A percentile compares a stretch with the other conserved stretches of the same genome.
phyloP scores from a whole-genome alignment of 2,888 invertebrate species.

The Blastobasis adustella region DNA sequence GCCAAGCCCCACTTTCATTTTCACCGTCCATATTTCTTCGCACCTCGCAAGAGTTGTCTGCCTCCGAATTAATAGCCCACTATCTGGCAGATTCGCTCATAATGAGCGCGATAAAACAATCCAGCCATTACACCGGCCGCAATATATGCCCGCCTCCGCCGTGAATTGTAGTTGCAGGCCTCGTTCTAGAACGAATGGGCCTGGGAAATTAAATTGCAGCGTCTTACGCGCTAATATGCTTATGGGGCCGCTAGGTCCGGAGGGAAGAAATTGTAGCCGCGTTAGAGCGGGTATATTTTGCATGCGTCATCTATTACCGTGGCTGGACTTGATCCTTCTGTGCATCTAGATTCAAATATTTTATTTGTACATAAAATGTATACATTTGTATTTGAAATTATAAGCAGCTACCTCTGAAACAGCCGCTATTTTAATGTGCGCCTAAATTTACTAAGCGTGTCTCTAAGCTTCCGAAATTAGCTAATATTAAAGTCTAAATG shows the following conservation, averaged over 20 bases:
- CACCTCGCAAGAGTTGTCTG: slow-evolving; percentile 7
- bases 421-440: no score
- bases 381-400: no score
- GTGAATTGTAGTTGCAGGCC: slow-evolving; percentile 42
- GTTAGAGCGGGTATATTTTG: no score
- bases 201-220: slow-evolving; percentile 39
- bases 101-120: slow-evolving; percentile 69
- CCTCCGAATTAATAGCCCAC: slow-evolving; percentile 40
- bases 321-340: no score
- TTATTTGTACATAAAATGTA: no score
- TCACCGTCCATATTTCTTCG: slow-evolving; percentile 6
- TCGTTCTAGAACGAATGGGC: slow-evolving; percentile 45
- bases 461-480: no score
- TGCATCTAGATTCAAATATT: no score
- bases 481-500: no score
- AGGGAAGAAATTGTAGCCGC: no score
- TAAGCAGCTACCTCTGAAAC: no score
- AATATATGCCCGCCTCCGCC: slow-evolving; percentile 39
- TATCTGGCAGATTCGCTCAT: slow-evolving; percentile 39
- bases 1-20: slow-evolving; percentile 1
- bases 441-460: no score
- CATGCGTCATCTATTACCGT: no score
- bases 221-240: slow-evolving; percentile 20
- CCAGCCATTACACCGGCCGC: slow-evolving; percentile 41
- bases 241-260: slow-evolving; percentile 1